Percentiles rank a stretch among this genome's conserved stretches.
Conservation (phyloP, 1,140 invertebrate genomes). For the Bombus vancouverensis region DNA sequence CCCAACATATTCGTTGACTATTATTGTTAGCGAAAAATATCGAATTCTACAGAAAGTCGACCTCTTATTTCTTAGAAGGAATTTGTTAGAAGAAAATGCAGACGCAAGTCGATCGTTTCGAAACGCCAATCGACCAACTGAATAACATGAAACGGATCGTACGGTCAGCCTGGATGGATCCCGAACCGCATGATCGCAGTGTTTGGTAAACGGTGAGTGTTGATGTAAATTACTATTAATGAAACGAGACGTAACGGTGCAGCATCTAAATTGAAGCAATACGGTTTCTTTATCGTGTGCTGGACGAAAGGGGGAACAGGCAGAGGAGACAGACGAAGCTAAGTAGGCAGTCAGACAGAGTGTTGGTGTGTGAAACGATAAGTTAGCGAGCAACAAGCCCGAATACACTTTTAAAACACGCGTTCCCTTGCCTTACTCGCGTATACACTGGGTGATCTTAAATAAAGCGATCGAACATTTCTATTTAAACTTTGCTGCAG, state of each 20-base stretch:
- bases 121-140: background rate
- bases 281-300: slow-evolving; percentile 35
- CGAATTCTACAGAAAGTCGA: background rate
- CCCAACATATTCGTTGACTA: background rate
- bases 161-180: background rate
- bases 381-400: slow-evolving; percentile 46
- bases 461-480: background rate
- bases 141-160: background rate
- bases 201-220: slow-evolving; percentile 12
- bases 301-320: background rate
- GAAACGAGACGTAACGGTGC: slow-evolving; percentile 40
- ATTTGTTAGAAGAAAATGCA: background rate
- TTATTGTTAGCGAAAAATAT: too few relatives aligned
- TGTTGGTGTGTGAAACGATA: slow-evolving; percentile 42
- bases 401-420: slow-evolving; percentile 24
- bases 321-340: slow-evolving; percentile 16
- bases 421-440: background rate
- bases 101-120: background rate
- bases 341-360: slow-evolving; percentile 25
- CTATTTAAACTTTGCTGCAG: background rate
- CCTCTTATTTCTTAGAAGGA: background rate
- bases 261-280: slow-evolving; percentile 45
- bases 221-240: slow-evolving; percentile 44
- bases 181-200: background rate
- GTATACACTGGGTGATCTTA: background rate